Evolutionary conservation across 2,888 invertebrate genomes (phyloP).

Genomic region (Nephrotoma appendiculata): DNA sequence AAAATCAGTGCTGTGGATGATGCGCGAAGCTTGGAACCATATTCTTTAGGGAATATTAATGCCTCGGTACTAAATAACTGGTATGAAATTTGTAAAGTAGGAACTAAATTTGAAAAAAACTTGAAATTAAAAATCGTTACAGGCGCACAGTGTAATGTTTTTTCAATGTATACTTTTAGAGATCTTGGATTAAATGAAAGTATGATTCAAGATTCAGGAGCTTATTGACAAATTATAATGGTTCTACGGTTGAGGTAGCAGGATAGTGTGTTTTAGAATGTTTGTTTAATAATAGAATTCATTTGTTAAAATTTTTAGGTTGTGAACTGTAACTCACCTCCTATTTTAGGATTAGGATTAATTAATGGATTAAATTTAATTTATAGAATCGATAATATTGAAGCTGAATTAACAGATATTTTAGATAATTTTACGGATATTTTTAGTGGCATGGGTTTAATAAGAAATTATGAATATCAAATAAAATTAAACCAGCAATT

Average conservation of each 20-base stretch:
- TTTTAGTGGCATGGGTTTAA: background rate
- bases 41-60: too few relatives aligned
- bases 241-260: background rate
- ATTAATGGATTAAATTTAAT: background rate
- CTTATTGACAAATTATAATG: background rate
- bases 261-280: background rate
- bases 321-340: background rate
- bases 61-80: background rate
- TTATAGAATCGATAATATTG: background rate
- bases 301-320: background rate
- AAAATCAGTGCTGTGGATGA: too few relatives aligned
- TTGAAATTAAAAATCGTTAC: background rate
- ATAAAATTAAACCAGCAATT: background rate
- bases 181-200: background rate
- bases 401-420: background rate
- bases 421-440: background rate
- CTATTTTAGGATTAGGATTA: background rate
- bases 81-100: background rate
- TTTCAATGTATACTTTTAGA: background rate
- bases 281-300: background rate
- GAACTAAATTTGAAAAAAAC: background rate
- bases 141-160: background rate
- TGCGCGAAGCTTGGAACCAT: too few relatives aligned
- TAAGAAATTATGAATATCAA: background rate
- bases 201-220: background rate